Percentiles rank a stretch among this genome's conserved stretches.
These are phyloP conservation scores for Nibea coibor DNA, from an alignment of 2,113 vertebrate species.

Conservation along the genomic window DNA sequence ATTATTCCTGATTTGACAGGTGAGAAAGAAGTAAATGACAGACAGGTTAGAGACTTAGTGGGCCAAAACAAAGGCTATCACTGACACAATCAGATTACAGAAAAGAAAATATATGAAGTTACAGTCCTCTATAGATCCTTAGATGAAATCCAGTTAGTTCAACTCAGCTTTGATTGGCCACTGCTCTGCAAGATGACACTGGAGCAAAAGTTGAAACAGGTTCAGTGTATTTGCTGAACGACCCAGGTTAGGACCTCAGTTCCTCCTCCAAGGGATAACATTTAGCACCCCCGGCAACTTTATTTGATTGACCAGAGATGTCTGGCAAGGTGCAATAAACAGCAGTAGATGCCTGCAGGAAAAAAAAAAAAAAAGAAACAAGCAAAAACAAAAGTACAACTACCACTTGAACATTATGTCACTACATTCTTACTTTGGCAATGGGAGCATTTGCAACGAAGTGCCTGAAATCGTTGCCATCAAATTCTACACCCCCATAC, in stretches of 20 bases:
- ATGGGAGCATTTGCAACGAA: not conserved
- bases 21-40: conserved; percentile 12
- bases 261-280: not conserved
- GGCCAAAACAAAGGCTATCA: not conserved
- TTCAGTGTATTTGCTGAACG: not conserved
- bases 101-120: not conserved
- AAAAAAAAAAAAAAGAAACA: not conserved
- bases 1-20: conserved; percentile 9
- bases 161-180: not conserved
- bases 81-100: not conserved
- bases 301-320: conserved; percentile 6
- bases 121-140: not conserved
- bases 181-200: not conserved
- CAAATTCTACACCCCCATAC: conserved; percentile 14
- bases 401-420: not conserved
- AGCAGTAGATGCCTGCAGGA: not conserved
- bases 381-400: not conserved
- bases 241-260: not conserved
- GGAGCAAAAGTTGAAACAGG: not conserved
- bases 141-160: not conserved
- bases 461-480: not conserved
- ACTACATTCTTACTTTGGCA: not conserved
- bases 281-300: not conserved
- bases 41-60: not conserved
- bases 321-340: not conserved